Base-by-base conservation (phyloP, 2,113 vertebrate species). In the Bombycilla garrulus region DNA sequence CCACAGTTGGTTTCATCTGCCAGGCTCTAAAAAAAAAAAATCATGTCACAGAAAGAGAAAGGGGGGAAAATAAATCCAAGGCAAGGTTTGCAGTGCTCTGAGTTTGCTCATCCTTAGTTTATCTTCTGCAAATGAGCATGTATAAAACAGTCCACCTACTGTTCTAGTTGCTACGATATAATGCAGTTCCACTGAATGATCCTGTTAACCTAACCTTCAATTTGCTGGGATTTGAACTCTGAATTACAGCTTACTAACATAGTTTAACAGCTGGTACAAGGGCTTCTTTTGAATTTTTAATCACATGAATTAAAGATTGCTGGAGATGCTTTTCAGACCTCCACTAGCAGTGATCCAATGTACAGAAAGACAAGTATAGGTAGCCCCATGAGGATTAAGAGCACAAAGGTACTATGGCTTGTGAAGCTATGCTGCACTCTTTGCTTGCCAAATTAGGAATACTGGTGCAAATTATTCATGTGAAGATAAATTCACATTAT, bases 231-330 rank as follows among this genome's bases (percentile, higher is more conserved):
- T 98, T 98, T 98, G 97, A 98, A 98, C 97, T 98, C 97, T 97
- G 98, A 98, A 98, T 98, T 98, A 98, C 95, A 98, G 96, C 93
- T 97, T 98, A 97, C 72, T 92, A 97, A 98, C 97, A 97, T 94
- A 98, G 97, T 97, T 98, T 98, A 98, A 97, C 97, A 98, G 97
- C 98, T 98, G 95, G 97, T 98, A 98, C 98, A 98, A 98, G 96
- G 97, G 90, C 96, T 98, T 97, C 97, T 98, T 98, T 98, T 98
- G 97, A 98, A 98, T 98, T 98, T 98, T 98, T 98, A 98, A 98
- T 98, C 97, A 98, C 97, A 98, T 98, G 96, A 98, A 98, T 98
- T 98, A 98, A 98, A 98, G 97, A 98, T 98, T 96, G 96, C 92
- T 97, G 80, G 96, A 97, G 96, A 97, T 97, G 93, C 96, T 98